Conservation (phyloP, 2,113 vertebrate species). For the Cinclus mexicanus region DNA sequence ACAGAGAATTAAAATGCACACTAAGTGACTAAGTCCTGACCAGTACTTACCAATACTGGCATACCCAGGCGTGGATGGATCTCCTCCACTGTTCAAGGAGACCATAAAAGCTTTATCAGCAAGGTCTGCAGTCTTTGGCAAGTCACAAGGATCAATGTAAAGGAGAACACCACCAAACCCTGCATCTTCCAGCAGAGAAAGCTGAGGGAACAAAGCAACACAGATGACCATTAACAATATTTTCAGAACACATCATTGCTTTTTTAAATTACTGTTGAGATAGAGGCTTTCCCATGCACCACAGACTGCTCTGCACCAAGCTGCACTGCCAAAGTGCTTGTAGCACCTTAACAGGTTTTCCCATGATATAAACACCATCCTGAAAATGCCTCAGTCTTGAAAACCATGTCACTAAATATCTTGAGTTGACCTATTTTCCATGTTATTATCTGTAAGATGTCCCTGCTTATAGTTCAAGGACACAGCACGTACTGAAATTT, state of each 20-base stretch:
- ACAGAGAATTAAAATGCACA: not conserved
- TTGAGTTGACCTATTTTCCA: not conserved
- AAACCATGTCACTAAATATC: not conserved
- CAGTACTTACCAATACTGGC: conserved; percentile 80
- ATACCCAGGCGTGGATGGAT: conserved; percentile 82
- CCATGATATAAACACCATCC: not conserved
- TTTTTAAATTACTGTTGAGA: not conserved
- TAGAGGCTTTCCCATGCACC: not conserved
- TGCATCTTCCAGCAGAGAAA: conserved; percentile 83
- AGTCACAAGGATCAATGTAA: conserved; percentile 90
- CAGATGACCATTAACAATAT: not conserved
- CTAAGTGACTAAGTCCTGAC: not conserved
- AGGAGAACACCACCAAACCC: conserved; percentile 89
- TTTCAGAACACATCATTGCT: not conserved
- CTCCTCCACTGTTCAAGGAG: conserved; percentile 86
- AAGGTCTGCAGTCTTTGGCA: conserved; percentile 68
- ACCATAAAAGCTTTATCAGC: conserved; percentile 83
- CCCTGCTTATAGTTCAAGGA: not conserved
- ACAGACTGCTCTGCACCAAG: not conserved
- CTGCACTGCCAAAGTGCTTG: not conserved
- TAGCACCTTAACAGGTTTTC: not conserved
- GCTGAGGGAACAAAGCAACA: conserved; percentile 69
- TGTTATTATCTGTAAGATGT: not conserved
- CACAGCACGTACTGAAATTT: not conserved
- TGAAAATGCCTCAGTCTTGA: not conserved